Evolutionary conservation across 30 jellyfish, hydroid and myxozoan genomes (phyloP).

Genomic region (Aurelia aurita complex sp. Pacific): DNA sequence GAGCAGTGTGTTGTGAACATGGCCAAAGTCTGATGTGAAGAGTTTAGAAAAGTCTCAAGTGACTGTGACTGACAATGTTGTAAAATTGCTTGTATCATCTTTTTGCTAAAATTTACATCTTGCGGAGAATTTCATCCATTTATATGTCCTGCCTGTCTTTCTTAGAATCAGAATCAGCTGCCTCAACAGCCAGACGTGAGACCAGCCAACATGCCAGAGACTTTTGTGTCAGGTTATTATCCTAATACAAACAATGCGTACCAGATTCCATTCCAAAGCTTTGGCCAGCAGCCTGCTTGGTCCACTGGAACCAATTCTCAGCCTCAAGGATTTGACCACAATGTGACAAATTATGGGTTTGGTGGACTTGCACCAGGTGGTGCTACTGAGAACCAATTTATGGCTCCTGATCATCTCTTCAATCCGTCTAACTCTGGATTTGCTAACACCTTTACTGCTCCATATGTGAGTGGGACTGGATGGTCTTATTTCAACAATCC

Average conservation of each 20-base stretch:
- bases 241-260: slow-evolving; percentile 69
- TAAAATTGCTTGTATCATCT: too few species aligned
- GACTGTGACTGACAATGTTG: too few species aligned
- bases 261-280: slow-evolving; percentile 84
- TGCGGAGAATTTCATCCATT: background rate
- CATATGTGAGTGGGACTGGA: slow-evolving; percentile 74
- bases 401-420: slow-evolving; percentile 85
- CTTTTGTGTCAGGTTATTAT: slow-evolving; percentile 64
- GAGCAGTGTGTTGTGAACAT: too few species aligned
- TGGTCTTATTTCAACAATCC: slow-evolving; percentile 98
- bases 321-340: slow-evolving; percentile 89
- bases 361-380: slow-evolving; percentile 90
- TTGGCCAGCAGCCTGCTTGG: slow-evolving; percentile 92
- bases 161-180: slow-evolving; percentile 39
- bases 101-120: too few species aligned
- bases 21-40: too few species aligned
- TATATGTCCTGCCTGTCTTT: background rate
- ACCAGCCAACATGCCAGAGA: slow-evolving; percentile 62
- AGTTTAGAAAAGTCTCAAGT: too few species aligned
- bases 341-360: slow-evolving; percentile 78
- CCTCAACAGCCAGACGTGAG: slow-evolving; percentile 60
- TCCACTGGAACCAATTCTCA: slow-evolving; percentile 90
- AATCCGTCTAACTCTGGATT: slow-evolving; percentile 88
- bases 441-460: slow-evolving; percentile 81
- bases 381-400: slow-evolving; percentile 69